Conservation (phyloP, 2,888 invertebrate genomes). For the Rhabditoides inermis region DNA sequence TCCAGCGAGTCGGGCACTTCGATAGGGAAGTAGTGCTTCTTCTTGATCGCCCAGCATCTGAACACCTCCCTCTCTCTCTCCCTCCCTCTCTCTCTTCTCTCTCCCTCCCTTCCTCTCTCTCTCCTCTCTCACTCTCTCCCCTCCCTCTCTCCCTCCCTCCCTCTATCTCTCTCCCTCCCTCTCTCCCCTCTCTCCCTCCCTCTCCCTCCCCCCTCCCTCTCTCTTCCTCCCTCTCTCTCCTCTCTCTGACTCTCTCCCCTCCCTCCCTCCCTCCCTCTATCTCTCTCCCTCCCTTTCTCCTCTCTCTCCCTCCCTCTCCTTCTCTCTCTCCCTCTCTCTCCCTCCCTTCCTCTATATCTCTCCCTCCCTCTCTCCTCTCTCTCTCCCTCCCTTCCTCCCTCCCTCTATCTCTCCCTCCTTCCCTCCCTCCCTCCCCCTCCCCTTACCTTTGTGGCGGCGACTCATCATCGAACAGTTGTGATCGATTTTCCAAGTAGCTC, state of each 20-base stretch:
- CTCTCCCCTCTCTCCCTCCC: too few relatives aligned
- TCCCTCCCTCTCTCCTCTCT: slow-evolving; percentile 8
- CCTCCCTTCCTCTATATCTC: too few relatives aligned
- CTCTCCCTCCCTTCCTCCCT: too few relatives aligned
- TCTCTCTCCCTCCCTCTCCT: too few relatives aligned
- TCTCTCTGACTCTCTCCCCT: slow-evolving; percentile 1
- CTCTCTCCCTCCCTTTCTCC: too few relatives aligned
- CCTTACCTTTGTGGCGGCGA: too few relatives aligned
- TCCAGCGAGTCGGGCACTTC: slow-evolving; percentile 24
- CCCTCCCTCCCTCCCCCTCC: slow-evolving; percentile 9
- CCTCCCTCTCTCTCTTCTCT: slow-evolving; percentile 12
- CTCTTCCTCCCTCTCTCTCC: slow-evolving; percentile 10
- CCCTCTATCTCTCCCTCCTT: too few relatives aligned
- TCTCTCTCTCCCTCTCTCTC: slow-evolving; percentile 8
- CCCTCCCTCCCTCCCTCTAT: slow-evolving; percentile 11
- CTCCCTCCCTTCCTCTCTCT: too few relatives aligned
- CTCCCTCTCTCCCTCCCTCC: slow-evolving; percentile 11
- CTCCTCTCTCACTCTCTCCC: not conserved
- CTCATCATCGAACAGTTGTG: too few relatives aligned
- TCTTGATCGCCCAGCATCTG: slow-evolving; percentile 22
- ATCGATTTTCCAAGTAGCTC: too few relatives aligned
- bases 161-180: slow-evolving; percentile 8
- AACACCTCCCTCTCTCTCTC: slow-evolving; percentile 5
- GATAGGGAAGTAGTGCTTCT: slow-evolving; percentile 19
- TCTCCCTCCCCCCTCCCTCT: too few relatives aligned